Conservation (phyloP, 1,140 invertebrate genomes). For the Cydia amplana region DNA sequence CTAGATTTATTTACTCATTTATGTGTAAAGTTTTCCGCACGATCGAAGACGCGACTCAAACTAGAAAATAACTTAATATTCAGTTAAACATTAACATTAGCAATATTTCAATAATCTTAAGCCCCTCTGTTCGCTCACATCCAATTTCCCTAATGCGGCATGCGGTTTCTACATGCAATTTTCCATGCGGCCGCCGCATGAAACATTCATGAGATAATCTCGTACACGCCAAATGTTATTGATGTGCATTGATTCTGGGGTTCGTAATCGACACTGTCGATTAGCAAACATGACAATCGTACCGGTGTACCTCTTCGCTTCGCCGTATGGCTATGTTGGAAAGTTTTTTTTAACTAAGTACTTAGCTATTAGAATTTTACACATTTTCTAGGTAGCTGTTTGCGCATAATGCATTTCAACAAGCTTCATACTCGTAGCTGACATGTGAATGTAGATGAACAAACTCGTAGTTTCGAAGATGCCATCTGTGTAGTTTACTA, state of each 20-base stretch:
- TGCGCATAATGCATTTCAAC: neutral
- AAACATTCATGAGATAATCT: slow-evolving; percentile 12
- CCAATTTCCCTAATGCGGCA: slow-evolving; percentile 56
- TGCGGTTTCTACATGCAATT: slow-evolving; percentile 29
- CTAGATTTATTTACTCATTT: no score
- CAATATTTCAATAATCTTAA: slow-evolving; percentile 30
- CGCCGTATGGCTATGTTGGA: neutral
- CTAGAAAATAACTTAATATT: slow-evolving; percentile 2
- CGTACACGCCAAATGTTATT: slow-evolving; percentile 1
- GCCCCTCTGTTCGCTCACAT: slow-evolving; percentile 43
- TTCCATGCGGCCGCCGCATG: slow-evolving; percentile 24
- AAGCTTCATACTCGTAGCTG: no score
- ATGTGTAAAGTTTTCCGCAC: neutral
- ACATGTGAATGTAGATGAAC: no score
- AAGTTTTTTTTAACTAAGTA: neutral
- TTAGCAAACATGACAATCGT: slow-evolving; percentile 6
- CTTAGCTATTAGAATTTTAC: no score
- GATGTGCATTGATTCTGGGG: neutral
- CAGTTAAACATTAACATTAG: slow-evolving; percentile 19
- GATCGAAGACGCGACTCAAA: neutral
- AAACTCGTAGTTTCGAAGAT: no score
- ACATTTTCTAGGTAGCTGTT: no score
- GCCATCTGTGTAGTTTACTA: no score
- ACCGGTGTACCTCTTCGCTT: neutral
- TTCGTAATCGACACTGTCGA: slow-evolving; percentile 7